These are phyloP conservation scores for Rhabdomys dilectus DNA, from an alignment of 2,113 vertebrate species.

Conservation along the genomic window DNA sequence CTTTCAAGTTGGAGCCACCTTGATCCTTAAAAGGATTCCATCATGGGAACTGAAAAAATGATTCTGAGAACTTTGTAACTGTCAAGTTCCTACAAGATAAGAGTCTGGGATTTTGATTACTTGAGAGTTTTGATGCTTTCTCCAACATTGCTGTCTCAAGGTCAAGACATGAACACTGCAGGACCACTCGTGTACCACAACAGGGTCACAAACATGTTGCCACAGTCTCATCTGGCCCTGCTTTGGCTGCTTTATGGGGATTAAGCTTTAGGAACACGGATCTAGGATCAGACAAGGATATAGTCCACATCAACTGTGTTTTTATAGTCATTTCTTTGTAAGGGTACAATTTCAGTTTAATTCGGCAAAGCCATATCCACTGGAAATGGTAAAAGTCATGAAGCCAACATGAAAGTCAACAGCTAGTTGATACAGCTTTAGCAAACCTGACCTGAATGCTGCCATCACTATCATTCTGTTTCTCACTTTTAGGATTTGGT, in stretches of 20 bases:
- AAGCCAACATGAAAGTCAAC: too few relatives aligned
- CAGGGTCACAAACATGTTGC: not conserved
- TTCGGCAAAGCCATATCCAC: too few relatives aligned
- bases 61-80: not conserved
- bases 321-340: not conserved
- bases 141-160: not conserved
- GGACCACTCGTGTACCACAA: not conserved
- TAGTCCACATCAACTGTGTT: not conserved
- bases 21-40: not conserved
- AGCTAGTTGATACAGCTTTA: too few relatives aligned
- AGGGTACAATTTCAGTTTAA: not conserved
- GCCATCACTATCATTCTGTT: too few relatives aligned
- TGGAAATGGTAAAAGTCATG: too few relatives aligned
- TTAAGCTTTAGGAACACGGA: not conserved
- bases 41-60: not conserved
- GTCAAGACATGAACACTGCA: not conserved
- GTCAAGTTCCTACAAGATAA: not conserved
- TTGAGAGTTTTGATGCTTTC: not conserved
- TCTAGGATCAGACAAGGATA: not conserved
- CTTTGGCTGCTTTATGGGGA: not conserved
- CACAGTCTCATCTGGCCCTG: not conserved
- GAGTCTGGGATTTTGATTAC: not conserved
- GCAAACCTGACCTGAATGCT: too few relatives aligned
- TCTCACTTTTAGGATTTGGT: too few relatives aligned
- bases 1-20: not conserved